Evolutionary conservation across 2,888 invertebrate species (phyloP).

Genomic region (Phaonia tiefii): DNA sequence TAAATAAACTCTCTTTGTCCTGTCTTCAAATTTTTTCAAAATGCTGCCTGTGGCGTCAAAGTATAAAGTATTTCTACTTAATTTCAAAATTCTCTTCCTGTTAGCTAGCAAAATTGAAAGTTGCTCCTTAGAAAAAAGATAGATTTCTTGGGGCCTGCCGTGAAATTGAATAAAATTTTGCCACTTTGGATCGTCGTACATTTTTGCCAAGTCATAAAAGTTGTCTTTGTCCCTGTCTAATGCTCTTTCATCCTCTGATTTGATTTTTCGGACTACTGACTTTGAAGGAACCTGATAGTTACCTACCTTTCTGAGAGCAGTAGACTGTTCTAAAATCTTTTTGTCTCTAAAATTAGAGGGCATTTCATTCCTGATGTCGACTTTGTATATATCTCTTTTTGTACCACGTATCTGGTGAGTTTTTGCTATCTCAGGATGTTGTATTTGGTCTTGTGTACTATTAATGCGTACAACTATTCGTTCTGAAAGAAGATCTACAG

Average conservation of each 20-base stretch:
- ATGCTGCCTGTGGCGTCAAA: slow-evolving; percentile 1
- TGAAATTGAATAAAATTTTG: not conserved
- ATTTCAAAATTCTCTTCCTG: not conserved
- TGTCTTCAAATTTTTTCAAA: not conserved
- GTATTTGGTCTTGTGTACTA: no score
- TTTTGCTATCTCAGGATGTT: no score
- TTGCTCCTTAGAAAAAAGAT: not conserved
- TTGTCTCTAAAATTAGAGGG: no score
- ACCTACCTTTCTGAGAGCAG: not conserved
- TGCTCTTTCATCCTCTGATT: not conserved
- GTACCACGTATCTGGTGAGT: no score
- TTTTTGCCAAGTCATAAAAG: not conserved
- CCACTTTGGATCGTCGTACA: not conserved
- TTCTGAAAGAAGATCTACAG: no score
- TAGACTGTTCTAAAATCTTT: no score
- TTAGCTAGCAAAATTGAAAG: not conserved
- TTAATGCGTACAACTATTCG: no score
- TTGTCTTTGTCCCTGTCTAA: not conserved
- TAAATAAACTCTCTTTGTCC: not conserved
- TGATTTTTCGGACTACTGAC: not conserved
- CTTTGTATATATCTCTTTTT: no score
- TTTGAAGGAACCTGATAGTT: not conserved
- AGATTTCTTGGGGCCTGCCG: not conserved
- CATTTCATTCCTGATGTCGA: no score
- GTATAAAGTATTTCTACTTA: not conserved